Conservation (phyloP, 2,797 vertebrate species). For the Muscicapa striata region DNA sequence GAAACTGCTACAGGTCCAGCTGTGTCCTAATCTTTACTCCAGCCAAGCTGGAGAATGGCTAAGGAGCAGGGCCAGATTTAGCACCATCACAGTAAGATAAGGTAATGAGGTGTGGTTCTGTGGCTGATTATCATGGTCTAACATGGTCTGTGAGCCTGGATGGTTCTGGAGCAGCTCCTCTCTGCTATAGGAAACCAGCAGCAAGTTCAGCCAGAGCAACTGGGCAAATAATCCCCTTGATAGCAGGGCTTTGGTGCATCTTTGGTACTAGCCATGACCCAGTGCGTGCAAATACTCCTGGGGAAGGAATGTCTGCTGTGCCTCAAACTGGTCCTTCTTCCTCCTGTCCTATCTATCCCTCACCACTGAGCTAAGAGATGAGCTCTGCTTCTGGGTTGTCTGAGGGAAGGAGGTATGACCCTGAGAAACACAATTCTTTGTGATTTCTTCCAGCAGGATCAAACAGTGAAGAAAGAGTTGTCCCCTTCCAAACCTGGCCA, state of each 20-base stretch:
- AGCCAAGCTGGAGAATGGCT: not conserved
- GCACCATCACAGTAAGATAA: not conserved
- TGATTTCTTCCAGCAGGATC: not conserved
- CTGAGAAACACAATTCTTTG: not conserved
- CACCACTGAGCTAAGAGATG: not conserved
- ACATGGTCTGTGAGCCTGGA: not conserved
- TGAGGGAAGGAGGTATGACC: not conserved
- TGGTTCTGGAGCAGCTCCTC: not conserved
- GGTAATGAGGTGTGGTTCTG: not conserved
- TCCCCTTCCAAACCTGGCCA: not conserved
- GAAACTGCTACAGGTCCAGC: not conserved
- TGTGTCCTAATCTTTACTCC: not conserved
- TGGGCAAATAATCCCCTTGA: not conserved
- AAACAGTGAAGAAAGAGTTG: not conserved
- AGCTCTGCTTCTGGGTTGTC: not conserved
- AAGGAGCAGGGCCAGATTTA: not conserved
- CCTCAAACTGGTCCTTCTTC: not conserved
- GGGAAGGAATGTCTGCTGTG: not conserved
- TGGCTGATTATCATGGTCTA: not conserved
- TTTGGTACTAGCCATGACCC: not conserved
- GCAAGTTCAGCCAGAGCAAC: not conserved
- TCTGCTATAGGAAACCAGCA: not conserved
- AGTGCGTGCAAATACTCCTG: not conserved
- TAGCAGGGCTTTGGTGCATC: not conserved
- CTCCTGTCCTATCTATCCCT: not conserved